Base-by-base conservation (phyloP, 2,113 vertebrate species). In the Oncorhynchus masou region DNA sequence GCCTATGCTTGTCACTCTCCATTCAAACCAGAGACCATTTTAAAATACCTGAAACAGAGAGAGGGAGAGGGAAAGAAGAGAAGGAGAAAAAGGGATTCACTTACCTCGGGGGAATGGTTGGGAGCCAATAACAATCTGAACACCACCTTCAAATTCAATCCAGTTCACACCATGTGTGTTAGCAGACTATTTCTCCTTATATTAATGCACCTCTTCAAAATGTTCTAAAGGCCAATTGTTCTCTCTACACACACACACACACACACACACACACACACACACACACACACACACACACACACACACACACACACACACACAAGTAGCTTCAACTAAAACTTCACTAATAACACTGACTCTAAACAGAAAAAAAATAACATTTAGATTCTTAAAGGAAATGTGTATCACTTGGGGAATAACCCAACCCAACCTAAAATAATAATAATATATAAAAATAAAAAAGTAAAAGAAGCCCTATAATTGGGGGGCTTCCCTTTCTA, bases 401-500 rank as follows among this genome's bases (percentile, higher is more conserved):
- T 39, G 39, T 39, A 9, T 39, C 39, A 39, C 39, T 39, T 39
- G 39, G 39, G 39, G 39, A 39, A 39, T 39, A 9, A 39, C 39
- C 39, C 39, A 39, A 39, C 39, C 39, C 39, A 39, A 39, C 39
- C 39, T 39, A 81, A 34, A 34, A 34, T 6, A 34, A 34, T 85
- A 79, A 89, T 81, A 27, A 27, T 27, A 27, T 51, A 15, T 84
- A 83, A 76, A 84, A 79, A 31, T 1, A 5, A 69, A 73, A 39
- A 76, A 6, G 34, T 39, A 9, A 39, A 54, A 70, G 39, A 73
- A 79, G 64, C 79, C 73, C 81, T 88, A 73, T 76, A 86, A 85
- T 81, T 85, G 84, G 79, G 74, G 83, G 87, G 77, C 80, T 85
- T 77, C 85, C 81, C 39, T 45, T 87, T 88, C 74, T 76, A 86